phyloP scores from a whole-genome alignment of 2,888 invertebrate genomes.

The Herminia tarsipennalis region DNA sequence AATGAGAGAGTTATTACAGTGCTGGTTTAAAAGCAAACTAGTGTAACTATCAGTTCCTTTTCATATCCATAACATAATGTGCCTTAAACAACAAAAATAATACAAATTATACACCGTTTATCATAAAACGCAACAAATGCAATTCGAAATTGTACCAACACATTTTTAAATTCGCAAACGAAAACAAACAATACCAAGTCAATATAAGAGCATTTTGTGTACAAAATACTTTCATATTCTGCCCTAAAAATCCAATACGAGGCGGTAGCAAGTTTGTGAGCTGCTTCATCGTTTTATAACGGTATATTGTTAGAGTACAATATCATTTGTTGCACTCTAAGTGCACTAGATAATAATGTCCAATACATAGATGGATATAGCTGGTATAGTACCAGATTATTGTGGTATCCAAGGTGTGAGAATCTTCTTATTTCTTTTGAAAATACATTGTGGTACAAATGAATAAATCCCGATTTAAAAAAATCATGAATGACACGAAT shows the following conservation, averaged over 20 bases:
- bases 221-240: conserved; percentile 21
- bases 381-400: neutral
- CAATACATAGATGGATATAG: conserved; percentile 19
- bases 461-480: too few species aligned
- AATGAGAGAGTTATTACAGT: too few species aligned
- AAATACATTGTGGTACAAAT: too few species aligned
- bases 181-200: conserved; percentile 8
- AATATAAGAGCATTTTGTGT: conserved; percentile 7
- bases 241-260: conserved; percentile 26
- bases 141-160: conserved; percentile 1
- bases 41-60: too few species aligned
- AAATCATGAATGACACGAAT: too few species aligned
- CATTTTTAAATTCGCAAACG: conserved; percentile 8
- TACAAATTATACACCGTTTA: too few species aligned
- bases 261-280: conserved; percentile 34
- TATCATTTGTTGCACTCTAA: conserved; percentile 66
- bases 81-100: too few species aligned
- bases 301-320: conserved; percentile 49
- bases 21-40: too few species aligned
- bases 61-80: too few species aligned
- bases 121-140: neutral
- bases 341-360: conserved; percentile 56
- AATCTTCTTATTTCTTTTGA: too few species aligned
- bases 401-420: too few species aligned
- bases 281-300: conserved; percentile 53